Conservation (phyloP, 2,113 vertebrate genomes). For the Sisor rabdophorus region DNA sequence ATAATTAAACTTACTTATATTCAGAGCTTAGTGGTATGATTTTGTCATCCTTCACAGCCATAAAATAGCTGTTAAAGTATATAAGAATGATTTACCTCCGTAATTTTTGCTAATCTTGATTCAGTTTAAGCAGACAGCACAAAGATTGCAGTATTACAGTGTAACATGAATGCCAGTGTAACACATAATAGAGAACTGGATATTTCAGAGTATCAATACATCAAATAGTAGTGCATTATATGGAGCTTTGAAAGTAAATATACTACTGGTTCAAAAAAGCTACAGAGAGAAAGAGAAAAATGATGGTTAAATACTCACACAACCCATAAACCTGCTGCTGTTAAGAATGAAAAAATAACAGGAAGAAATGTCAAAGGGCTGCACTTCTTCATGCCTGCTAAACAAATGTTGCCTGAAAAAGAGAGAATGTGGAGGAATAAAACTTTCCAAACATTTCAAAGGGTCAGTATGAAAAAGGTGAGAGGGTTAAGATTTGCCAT, state of each 20-base stretch:
- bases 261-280: neutral
- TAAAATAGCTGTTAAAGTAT: constrained; percentile 75
- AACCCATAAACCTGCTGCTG: constrained; percentile 82
- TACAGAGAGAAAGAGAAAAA: neutral
- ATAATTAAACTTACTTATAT: constrained; percentile 69
- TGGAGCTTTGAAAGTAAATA: neutral
- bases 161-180: neutral
- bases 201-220: neutral
- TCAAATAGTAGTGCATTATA: neutral
- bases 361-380: constrained; percentile 86
- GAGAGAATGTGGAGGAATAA: neutral
- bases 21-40: constrained; percentile 72
- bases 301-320: constrained; percentile 74
- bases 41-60: constrained; percentile 78
- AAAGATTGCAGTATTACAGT: neutral
- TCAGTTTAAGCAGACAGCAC: neutral
- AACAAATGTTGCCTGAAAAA: constrained; percentile 14
- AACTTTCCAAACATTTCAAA: neutral
- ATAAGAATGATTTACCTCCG: neutral
- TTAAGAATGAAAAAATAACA: constrained; percentile 75
- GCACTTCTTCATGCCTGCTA: constrained; percentile 69
- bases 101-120: neutral
- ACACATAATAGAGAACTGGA: neutral
- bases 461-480: constrained; percentile 19
- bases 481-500: neutral